phyloP scores from a whole-genome alignment of 2,113 vertebrate species.

The Hemichromis elongatus region DNA sequence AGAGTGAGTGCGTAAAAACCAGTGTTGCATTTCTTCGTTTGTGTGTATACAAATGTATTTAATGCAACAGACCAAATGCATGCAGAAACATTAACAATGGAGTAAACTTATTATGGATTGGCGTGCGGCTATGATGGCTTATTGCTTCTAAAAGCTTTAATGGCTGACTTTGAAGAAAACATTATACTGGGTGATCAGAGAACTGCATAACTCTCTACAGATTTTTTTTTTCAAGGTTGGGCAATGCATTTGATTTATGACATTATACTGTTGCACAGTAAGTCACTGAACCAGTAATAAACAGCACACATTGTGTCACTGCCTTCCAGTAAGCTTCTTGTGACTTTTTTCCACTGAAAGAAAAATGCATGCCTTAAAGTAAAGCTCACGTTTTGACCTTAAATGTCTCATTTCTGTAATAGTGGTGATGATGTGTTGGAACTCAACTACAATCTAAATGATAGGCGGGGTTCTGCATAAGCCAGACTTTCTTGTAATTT shows the following conservation, averaged over 20 bases:
- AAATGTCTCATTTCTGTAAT: neutral
- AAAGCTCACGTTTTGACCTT: neutral
- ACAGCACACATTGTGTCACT: conserved; percentile 61
- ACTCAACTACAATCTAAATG: neutral
- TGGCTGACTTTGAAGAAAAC: neutral
- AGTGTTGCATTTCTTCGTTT: neutral
- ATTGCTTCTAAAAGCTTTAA: conserved; percentile 29
- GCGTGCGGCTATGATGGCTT: neutral
- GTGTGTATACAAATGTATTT: conserved; percentile 1
- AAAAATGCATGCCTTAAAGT: neutral
- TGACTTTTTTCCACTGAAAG: neutral
- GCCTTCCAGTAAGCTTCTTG: conserved; percentile 3
- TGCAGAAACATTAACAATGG: conserved; percentile 24
- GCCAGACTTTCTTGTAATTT: neutral
- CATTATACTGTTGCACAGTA: conserved; percentile 47
- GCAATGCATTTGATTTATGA: conserved; percentile 41
- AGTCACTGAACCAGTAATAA: conserved; percentile 52
- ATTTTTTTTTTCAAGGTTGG: conserved; percentile 11
- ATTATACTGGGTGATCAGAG: neutral
- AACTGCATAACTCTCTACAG: neutral
- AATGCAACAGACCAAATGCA: conserved; percentile 30
- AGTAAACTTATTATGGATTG: conserved; percentile 1
- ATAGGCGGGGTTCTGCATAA: neutral
- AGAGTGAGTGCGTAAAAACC: neutral
- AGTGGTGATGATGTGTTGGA: neutral